Conservation (phyloP, 1,140 invertebrate species). For the Dendrolimus kikuchii region DNA sequence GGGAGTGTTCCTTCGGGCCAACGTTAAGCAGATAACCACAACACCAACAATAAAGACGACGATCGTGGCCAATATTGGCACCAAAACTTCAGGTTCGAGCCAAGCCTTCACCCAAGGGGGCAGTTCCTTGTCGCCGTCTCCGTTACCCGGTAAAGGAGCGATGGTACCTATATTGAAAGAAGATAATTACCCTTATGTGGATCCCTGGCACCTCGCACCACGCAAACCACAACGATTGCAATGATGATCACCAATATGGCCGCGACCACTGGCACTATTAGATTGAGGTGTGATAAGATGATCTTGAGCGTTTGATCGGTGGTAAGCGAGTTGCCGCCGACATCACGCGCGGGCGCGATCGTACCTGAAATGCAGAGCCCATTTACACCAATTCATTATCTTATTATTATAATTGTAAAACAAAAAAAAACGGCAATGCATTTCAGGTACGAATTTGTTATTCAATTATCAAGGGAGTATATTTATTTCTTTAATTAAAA, state of each 20-base stretch:
- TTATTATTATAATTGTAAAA: conserved; percentile 17
- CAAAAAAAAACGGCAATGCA: conserved; percentile 44
- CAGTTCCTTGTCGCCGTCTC: conserved; percentile 67
- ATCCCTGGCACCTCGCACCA: conserved; percentile 85
- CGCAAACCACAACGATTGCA: conserved; percentile 92
- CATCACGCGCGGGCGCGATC: conserved; percentile 91
- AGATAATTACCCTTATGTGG: conserved; percentile 83
- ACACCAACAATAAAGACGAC: conserved; percentile 91
- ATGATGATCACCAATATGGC: conserved; percentile 93
- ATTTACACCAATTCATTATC: conserved; percentile 15
- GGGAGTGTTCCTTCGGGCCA: conserved; percentile 84
- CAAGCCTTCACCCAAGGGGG: conserved; percentile 89
- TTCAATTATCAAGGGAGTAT: too few relatives aligned
- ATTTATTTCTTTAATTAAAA: too few relatives aligned
- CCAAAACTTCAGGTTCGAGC: conserved; percentile 89
- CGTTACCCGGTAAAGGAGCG: conserved; percentile 81
- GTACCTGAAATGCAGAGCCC: conserved; percentile 87
- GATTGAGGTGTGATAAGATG: conserved; percentile 90
- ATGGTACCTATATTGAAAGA: conserved; percentile 78
- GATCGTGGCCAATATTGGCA: conserved; percentile 87
- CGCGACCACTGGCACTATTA: conserved; percentile 94
- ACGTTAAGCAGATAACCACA: conserved; percentile 89
- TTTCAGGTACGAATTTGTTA: conserved; percentile 49
- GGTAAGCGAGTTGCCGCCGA: conserved; percentile 78
- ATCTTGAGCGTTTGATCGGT: conserved; percentile 87